Percentiles rank a stretch among this genome's conserved stretches.
phyloP scores from a whole-genome alignment of 2,113 vertebrate species.

The Pygoscelis antarcticus region DNA sequence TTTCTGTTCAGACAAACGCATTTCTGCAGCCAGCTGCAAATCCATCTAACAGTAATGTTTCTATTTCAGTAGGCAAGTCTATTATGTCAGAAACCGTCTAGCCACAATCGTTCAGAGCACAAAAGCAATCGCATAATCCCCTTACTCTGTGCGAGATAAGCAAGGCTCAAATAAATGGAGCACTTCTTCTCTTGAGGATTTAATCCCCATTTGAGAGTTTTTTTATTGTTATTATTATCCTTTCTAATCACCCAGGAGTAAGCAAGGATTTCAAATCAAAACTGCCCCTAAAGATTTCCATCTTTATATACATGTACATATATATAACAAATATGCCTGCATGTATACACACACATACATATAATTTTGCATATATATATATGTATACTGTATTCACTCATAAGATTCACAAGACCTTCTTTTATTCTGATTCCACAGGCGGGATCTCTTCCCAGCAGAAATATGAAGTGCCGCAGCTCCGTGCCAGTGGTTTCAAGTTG shows the following conservation, averaged over 20 bases:
- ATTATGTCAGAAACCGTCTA: conserved; percentile 68
- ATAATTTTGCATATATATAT: background rate
- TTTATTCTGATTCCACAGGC: conserved; percentile 21
- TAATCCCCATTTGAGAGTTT: conserved; percentile 51
- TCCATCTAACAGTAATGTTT: conserved; percentile 54
- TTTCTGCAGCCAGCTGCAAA: conserved; percentile 60
- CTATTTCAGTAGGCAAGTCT: conserved; percentile 69
- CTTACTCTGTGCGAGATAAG: conserved; percentile 60
- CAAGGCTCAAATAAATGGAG: conserved; percentile 65
- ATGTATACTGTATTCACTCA: background rate
- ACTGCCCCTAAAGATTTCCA: background rate
- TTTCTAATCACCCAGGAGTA: conserved; percentile 61
- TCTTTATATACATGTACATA: background rate
- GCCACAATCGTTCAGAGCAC: conserved; percentile 60
- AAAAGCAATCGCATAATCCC: conserved; percentile 70
- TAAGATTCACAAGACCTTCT: conserved; percentile 36
- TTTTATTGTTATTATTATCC: conserved; percentile 45
- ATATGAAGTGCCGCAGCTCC: conserved; percentile 42
- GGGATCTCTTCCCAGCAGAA: conserved; percentile 60
- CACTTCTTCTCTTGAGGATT: conserved; percentile 63
- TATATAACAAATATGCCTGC: background rate
- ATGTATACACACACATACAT: background rate
- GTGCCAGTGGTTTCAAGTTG: conserved; percentile 64
- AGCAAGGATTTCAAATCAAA: conserved; percentile 54
- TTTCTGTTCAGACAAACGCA: conserved; percentile 48